Evolutionary conservation across 2,888 invertebrate genomes (phyloP).

Genomic region (Parascotia fuliginaria): DNA sequence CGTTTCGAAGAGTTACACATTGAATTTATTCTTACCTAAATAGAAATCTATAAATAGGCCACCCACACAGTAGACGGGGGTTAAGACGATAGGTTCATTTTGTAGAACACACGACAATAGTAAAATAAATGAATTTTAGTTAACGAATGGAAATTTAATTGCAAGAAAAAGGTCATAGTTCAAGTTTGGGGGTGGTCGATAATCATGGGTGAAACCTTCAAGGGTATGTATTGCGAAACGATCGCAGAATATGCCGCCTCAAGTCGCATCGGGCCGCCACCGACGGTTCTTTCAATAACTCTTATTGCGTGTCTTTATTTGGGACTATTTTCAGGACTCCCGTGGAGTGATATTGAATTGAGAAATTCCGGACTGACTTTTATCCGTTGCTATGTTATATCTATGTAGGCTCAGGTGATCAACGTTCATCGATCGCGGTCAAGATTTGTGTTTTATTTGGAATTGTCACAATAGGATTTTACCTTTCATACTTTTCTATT

Average conservation of each 20-base stretch:
- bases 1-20: constrained; percentile 15
- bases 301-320: constrained; percentile 59
- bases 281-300: constrained; percentile 48
- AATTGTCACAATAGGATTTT: too few relatives aligned
- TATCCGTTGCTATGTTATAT: constrained; percentile 4
- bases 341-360: constrained; percentile 50
- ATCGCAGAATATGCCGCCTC: constrained; percentile 46
- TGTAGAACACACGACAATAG: constrained; percentile 17
- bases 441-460: constrained; percentile 9
- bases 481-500: too few relatives aligned
- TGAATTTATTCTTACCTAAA: constrained; percentile 25
- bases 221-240: constrained; percentile 47
- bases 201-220: constrained; percentile 51
- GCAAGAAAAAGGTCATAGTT: constrained; percentile 72
- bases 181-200: constrained; percentile 69
- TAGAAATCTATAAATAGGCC: constrained; percentile 35
- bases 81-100: constrained; percentile 14
- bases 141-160: constrained; percentile 53
- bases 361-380: constrained; percentile 30
- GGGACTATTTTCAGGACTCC: constrained; percentile 46
- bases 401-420: background rate
- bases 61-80: constrained; percentile 10
- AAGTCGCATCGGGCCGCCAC: constrained; percentile 25
- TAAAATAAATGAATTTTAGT: constrained; percentile 42
- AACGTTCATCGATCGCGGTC: constrained; percentile 7